Evolutionary conservation across 1,140 invertebrate genomes (phyloP).

Genomic region (Batillaria attramentaria): DNA sequence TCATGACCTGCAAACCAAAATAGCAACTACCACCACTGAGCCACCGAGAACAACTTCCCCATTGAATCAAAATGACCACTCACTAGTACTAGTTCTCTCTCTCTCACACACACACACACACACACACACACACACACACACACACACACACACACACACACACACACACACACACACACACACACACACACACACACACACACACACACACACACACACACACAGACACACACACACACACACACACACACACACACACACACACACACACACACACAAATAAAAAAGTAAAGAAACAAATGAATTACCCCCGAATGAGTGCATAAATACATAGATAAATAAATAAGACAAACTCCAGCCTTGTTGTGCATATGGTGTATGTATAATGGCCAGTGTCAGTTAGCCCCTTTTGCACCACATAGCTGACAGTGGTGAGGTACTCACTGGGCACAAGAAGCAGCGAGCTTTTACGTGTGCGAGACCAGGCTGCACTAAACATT

Average conservation of each 20-base stretch:
- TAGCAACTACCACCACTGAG: background rate
- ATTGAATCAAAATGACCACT: background rate
- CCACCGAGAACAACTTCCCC: too few species aligned
- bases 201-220: constrained; percentile 36
- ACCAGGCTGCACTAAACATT: too few species aligned
- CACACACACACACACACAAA: constrained; percentile 24
- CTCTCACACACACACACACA: constrained; percentile 6
- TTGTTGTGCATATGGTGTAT: too few species aligned
- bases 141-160: constrained; percentile 34
- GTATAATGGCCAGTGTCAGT: too few species aligned
- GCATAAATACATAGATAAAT: too few species aligned
- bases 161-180: constrained; percentile 32
- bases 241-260: constrained; percentile 40
- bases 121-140: constrained; percentile 33
- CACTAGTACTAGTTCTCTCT: background rate
- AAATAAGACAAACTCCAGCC: too few species aligned
- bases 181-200: constrained; percentile 30
- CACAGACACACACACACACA: constrained; percentile 38
- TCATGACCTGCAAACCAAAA: too few species aligned
- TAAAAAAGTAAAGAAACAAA: background rate
- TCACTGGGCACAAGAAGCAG: too few species aligned
- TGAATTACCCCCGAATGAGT: too few species aligned
- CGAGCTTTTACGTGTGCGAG: too few species aligned
- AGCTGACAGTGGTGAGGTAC: too few species aligned
- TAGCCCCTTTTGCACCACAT: too few species aligned